Conservation (phyloP, 2,888 invertebrate genomes). For the Callosobruchus maculatus region DNA sequence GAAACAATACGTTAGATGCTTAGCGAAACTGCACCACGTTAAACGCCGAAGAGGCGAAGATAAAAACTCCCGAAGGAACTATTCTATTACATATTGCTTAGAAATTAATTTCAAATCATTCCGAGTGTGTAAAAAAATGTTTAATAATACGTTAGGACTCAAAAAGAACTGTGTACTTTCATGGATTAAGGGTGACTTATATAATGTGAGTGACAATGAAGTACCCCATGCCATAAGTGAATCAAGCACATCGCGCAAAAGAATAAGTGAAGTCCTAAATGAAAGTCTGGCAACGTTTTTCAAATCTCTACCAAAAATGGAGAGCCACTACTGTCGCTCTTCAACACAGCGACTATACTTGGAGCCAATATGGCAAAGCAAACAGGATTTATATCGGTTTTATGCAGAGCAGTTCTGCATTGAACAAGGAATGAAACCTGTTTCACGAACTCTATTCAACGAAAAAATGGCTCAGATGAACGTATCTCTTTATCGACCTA, state of each 20-base stretch:
- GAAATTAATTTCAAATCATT: constrained; percentile 2
- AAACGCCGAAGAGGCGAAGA: constrained; percentile 6
- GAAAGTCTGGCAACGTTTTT: constrained; percentile 1
- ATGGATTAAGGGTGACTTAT: constrained; percentile 3
- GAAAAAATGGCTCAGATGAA: constrained; percentile 2
- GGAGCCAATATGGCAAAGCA: constrained; percentile 8
- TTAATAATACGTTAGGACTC: constrained; percentile 4
- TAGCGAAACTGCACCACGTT: neutral
- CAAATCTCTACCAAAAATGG: neutral
- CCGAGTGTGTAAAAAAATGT: constrained; percentile 7
- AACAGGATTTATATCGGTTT: constrained; percentile 6
- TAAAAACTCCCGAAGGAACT: neutral
- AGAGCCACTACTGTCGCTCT: constrained; percentile 1
- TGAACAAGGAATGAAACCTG: neutral
- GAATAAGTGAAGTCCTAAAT: neutral
- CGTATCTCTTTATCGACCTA: neutral
- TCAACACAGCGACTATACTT: constrained; percentile 1
- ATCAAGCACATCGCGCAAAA: too few relatives aligned
- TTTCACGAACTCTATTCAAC: neutral
- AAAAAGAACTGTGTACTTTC: constrained; percentile 3
- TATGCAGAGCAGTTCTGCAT: constrained; percentile 1
- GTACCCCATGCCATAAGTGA: neutral
- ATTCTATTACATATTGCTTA: constrained; percentile 1
- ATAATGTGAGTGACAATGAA: neutral
- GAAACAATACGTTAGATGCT: constrained; percentile 6